Evolutionary conservation across 2,113 vertebrate genomes (phyloP).

Genomic region (Mus spicilegus): DNA sequence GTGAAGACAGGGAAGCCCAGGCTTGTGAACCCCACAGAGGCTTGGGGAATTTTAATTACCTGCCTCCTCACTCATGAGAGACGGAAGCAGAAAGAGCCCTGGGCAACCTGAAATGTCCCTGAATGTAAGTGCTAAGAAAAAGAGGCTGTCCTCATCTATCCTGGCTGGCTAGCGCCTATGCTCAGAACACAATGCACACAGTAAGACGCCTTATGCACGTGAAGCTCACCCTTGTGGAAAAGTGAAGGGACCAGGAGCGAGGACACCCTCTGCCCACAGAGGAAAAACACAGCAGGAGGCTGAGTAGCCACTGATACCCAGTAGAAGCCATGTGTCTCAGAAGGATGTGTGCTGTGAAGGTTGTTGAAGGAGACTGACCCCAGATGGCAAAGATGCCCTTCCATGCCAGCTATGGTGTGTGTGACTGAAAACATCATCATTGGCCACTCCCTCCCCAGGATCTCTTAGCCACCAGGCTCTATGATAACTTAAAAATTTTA

Average conservation of each 20-base stretch:
- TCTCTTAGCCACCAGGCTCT: not conserved
- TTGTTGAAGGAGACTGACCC: not conserved
- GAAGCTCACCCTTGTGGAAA: not conserved
- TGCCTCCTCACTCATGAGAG: not conserved
- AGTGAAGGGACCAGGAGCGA: too few species aligned
- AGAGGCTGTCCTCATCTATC: not conserved
- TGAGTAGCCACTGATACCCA: not conserved
- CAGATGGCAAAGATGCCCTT: too few species aligned
- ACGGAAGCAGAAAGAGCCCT: not conserved
- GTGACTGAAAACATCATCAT: not conserved
- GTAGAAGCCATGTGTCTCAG: not conserved
- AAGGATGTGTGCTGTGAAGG: fast-evolving
- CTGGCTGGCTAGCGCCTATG: not conserved
- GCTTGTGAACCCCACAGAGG: too few species aligned
- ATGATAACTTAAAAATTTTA: not conserved
- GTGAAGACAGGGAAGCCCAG: not conserved
- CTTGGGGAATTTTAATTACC: not conserved
- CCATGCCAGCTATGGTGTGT: fast-evolving
- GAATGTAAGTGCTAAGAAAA: not conserved
- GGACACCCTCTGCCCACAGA: not conserved
- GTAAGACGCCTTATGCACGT: fast-evolving
- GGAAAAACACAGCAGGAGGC: not conserved
- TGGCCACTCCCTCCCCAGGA: not conserved
- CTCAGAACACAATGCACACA: not conserved
- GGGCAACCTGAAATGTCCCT: not conserved